Conservation (phyloP, 1,140 invertebrate species). For the Drosophila sucinea region DNA sequence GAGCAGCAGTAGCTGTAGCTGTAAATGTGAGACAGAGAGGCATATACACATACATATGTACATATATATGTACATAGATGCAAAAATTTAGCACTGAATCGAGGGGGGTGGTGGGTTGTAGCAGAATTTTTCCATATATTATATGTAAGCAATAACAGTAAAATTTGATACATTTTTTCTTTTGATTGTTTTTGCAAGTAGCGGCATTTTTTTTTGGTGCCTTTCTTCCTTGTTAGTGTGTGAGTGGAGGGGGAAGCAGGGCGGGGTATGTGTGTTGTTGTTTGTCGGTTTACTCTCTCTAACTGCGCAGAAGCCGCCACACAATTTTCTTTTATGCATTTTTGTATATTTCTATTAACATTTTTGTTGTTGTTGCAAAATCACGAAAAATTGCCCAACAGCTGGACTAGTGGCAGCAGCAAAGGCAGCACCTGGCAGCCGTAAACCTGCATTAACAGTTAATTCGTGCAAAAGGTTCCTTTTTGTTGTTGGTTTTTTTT, state of each 20-base stretch:
- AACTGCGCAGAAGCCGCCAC: conserved; percentile 10
- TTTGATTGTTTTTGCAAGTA: not conserved
- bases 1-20: conserved; percentile 25
- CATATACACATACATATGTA: not conserved
- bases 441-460: conserved; percentile 34
- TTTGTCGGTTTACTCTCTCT: conserved; percentile 5
- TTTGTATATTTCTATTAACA: conserved; percentile 11
- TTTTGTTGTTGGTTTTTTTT: conserved; percentile 43
- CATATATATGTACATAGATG: not conserved
- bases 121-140: not conserved
- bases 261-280: conserved; percentile 5
- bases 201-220: conserved; percentile 9
- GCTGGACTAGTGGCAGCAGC: conserved; percentile 33
- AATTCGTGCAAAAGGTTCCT: conserved; percentile 48
- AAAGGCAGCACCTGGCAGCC: conserved; percentile 41
- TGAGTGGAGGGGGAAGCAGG: not conserved
- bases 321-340: conserved; percentile 9
- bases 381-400: conserved; percentile 15
- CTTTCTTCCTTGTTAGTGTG: not conserved
- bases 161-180: conserved; percentile 1
- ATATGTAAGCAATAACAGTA: not conserved
- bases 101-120: not conserved
- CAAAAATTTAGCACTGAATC: conserved; percentile 4
- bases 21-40: conserved; percentile 6
- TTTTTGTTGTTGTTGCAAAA: not conserved